Conservation (phyloP, 2,888 invertebrate species). For the Heteromyza rotundicornis region DNA sequence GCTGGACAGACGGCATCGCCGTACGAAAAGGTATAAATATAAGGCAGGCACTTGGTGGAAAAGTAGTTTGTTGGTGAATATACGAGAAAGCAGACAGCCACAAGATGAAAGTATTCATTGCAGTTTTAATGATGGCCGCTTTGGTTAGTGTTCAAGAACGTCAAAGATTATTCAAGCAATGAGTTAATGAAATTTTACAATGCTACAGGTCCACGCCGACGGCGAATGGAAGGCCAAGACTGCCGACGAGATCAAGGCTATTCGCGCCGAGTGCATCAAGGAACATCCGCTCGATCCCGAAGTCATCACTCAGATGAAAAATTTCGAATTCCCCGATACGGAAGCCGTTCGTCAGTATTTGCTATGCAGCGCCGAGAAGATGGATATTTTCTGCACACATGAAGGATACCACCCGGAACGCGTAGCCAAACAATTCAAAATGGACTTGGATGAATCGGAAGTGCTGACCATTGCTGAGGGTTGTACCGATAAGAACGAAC, state of each 20-base stretch:
- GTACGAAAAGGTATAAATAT: slow-evolving; percentile 24
- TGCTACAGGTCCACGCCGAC: slow-evolving; percentile 41
- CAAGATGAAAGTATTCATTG: slow-evolving; percentile 34
- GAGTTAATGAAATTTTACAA: background rate
- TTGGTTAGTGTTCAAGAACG: slow-evolving; percentile 29
- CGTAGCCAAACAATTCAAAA: slow-evolving; percentile 55
- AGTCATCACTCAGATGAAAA: slow-evolving; percentile 42
- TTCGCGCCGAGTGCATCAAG: slow-evolving; percentile 48
- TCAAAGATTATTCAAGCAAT: too few relatives aligned
- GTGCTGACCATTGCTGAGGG: slow-evolving; percentile 48
- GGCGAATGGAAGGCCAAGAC: slow-evolving; percentile 51
- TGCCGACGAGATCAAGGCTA: slow-evolving; percentile 45
- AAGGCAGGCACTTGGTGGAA: background rate
- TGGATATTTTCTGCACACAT: slow-evolving; percentile 50
- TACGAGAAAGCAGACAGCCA: background rate
- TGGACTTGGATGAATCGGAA: slow-evolving; percentile 52
- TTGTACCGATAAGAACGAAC: slow-evolving; percentile 52
- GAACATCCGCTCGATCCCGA: slow-evolving; percentile 43
- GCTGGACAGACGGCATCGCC: too few relatives aligned
- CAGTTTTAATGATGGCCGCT: slow-evolving; percentile 30
- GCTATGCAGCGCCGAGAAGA: slow-evolving; percentile 46
- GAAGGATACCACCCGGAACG: slow-evolving; percentile 55
- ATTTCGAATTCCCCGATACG: slow-evolving; percentile 48
- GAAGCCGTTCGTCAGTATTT: slow-evolving; percentile 51
- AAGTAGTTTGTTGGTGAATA: slow-evolving; percentile 9